phyloP scores from a whole-genome alignment of 2,113 vertebrate genomes.

The Cyanoramphus novaezelandiae region DNA sequence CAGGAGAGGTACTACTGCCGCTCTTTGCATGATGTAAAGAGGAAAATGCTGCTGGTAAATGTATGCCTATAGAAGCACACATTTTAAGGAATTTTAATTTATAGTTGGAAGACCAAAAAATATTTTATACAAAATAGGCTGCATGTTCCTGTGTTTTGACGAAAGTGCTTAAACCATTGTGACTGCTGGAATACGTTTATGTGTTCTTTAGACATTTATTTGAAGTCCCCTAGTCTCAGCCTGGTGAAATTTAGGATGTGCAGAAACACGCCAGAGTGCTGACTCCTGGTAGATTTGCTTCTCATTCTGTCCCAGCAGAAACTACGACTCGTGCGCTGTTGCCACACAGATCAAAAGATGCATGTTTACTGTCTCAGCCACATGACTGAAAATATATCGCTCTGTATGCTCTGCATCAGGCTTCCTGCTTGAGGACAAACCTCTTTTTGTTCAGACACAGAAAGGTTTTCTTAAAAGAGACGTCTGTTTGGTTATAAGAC shows the following conservation, averaged over 20 bases:
- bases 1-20: not conserved
- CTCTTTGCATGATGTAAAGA: slow-evolving; percentile 9
- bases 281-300: slow-evolving; percentile 69
- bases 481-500: slow-evolving; percentile 48
- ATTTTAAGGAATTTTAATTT: slow-evolving; percentile 69
- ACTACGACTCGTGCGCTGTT: slow-evolving; percentile 18
- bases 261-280: slow-evolving; percentile 55
- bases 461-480: slow-evolving; percentile 61
- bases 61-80: slow-evolving; percentile 39
- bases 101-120: slow-evolving; percentile 38
- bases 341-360: slow-evolving; percentile 73
- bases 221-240: slow-evolving; percentile 62
- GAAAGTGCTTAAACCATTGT: slow-evolving; percentile 66
- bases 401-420: slow-evolving; percentile 29
- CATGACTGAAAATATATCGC: slow-evolving; percentile 66
- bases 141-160: slow-evolving; percentile 74
- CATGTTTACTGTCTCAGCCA: slow-evolving; percentile 75
- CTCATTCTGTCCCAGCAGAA: slow-evolving; percentile 57
- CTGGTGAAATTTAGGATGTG: slow-evolving; percentile 74
- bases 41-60: slow-evolving; percentile 20
- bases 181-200: slow-evolving; percentile 69
- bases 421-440: slow-evolving; percentile 74
- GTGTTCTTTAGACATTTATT: slow-evolving; percentile 71
- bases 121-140: slow-evolving; percentile 59
- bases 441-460: slow-evolving; percentile 69